Conservation (phyloP, 30 jellyfish, hydroid and myxozoan genomes). For the Aurelia sp. region DNA sequence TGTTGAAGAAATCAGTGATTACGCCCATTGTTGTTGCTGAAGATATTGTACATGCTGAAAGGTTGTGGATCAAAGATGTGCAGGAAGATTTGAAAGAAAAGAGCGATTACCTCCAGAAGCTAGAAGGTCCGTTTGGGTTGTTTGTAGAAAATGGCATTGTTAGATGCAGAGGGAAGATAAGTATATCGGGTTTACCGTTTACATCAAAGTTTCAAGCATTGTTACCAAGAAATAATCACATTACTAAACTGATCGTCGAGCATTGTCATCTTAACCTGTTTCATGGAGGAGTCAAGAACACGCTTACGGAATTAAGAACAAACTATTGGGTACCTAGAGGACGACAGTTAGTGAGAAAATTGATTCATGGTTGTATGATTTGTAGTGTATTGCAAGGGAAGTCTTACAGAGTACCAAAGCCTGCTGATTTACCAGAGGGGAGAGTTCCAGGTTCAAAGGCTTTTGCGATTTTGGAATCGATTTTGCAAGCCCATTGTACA, state of each 20-base stretch:
- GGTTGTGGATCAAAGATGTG: slow-evolving; percentile 21
- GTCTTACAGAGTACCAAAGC: slow-evolving; percentile 25
- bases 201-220: slow-evolving; percentile 5
- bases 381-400: slow-evolving; percentile 32
- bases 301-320: slow-evolving; percentile 33
- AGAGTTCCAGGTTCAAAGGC: slow-evolving; percentile 12
- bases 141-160: slow-evolving; percentile 26
- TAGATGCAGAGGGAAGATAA: slow-evolving; percentile 26
- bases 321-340: slow-evolving; percentile 45
- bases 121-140: slow-evolving; percentile 6
- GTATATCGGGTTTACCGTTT: slow-evolving; percentile 24
- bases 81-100: background rate
- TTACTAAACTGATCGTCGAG: slow-evolving; percentile 30
- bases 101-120: background rate
- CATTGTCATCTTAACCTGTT: slow-evolving; percentile 28
- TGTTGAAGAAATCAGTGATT: slow-evolving; percentile 27
- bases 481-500: slow-evolving; percentile 36
- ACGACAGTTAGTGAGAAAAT: slow-evolving; percentile 21
- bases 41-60: slow-evolving; percentile 31
- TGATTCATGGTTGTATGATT: slow-evolving; percentile 10
- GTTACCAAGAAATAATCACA: slow-evolving; percentile 35
- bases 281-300: slow-evolving; percentile 34
- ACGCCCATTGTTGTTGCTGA: background rate
- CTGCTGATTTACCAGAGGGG: slow-evolving; percentile 31
- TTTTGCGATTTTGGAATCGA: slow-evolving; percentile 22